These are phyloP conservation scores for Onthophagus taurus DNA, from an alignment of 1,140 invertebrate species.

Conservation along the genomic window DNA sequence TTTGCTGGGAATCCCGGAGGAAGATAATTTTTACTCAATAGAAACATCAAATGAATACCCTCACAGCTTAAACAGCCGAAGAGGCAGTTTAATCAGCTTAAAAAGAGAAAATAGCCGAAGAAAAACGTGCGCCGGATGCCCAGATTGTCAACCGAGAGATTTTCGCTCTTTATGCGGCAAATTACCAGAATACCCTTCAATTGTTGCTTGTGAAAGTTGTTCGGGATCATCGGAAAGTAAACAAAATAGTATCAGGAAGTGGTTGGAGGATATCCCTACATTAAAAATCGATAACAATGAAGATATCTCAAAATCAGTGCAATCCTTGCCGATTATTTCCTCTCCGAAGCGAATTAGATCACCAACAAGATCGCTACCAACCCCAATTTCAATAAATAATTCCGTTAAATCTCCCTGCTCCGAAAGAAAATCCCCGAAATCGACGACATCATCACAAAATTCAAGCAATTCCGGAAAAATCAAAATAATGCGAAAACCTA, in stretches of 20 bases:
- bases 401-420: conserved; percentile 23
- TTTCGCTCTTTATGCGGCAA: conserved; percentile 31
- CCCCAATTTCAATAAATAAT: too few relatives aligned
- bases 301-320: conserved; percentile 13
- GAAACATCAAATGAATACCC: conserved; percentile 38
- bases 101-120: conserved; percentile 48
- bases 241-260: conserved; percentile 61
- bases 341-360: conserved; percentile 21
- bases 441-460: conserved; percentile 7
- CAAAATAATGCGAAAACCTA: not conserved
- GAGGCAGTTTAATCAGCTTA: conserved; percentile 44
- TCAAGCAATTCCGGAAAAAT: not conserved
- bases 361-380: conserved; percentile 27
- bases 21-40: conserved; percentile 45
- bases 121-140: conserved; percentile 52
- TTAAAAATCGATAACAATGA: conserved; percentile 29
- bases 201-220: conserved; percentile 43
- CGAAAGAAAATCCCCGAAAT: conserved; percentile 16
- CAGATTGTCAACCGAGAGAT: conserved; percentile 47
- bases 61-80: conserved; percentile 37
- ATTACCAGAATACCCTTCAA: conserved; percentile 38
- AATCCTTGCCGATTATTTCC: not conserved
- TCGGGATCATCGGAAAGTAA: conserved; percentile 46
- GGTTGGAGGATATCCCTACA: conserved; percentile 63
- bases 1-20: conserved; percentile 72